Evolutionary conservation across 2,797 vertebrate species (phyloP), one percentile per base, ranked within the genome.

Genomic region (Crypturellus tataupa): DNA sequence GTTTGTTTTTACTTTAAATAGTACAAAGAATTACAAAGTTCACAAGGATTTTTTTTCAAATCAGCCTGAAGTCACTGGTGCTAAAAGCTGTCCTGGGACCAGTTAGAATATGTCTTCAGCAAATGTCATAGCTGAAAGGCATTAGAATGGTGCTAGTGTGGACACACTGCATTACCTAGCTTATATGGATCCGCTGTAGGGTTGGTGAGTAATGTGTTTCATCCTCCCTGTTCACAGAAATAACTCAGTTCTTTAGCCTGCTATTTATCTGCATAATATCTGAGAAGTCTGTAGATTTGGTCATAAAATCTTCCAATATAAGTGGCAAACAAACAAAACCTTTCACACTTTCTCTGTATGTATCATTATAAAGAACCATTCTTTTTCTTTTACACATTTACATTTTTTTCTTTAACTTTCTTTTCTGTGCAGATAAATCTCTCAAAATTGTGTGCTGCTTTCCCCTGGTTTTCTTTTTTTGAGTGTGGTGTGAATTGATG

Each of bases 391-490:
- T 37, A 59, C 11, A 27, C 39, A 63, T 72, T 79, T 86, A 39
- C 31, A 27, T 83, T 49, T 72, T 72, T 87, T 89, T 72, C 58
- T 83, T 72, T 29, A 59, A 51, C 5, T 9, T 25, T 9, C 25
- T 56, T 56, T 33, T 18, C 35, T 80, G 13, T 16, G 16, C 75
- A 63, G 56, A 55, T 84, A 80, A 88, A 77, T 79, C 76, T 90
- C 77, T 95, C 70, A 47, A 76, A 95, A 85, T 44, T 72, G 31
- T 47, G 33, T 80, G 77, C 82, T 91, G 85, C 35, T 88, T 95
- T 96, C 89, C 82, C 73, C 78, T 92, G 85, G 92, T 87, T 92
- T 94, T 94, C 91, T 94, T 94, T 92, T 92, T 97, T 71, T 81
- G 91, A 93, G 53, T 84, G 14, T 72, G 56, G 87, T 92, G 73